phyloP scores from a whole-genome alignment of 92 coral and sea anemone genomes.

The Phenganax marumi region DNA sequence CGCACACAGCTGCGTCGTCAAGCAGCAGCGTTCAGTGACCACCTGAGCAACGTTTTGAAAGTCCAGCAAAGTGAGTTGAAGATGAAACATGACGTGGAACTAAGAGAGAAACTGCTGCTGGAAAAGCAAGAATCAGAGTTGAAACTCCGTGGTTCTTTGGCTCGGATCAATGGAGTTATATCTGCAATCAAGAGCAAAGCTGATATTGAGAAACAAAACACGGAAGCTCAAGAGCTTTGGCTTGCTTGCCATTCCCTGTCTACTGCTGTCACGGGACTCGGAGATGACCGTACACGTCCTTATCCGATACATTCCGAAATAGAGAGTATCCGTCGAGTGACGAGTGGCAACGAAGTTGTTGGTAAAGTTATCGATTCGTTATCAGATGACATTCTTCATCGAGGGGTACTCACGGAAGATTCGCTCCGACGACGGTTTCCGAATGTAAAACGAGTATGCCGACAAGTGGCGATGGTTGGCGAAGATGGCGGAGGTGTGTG shows the following conservation, averaged over 20 bases:
- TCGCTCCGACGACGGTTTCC: slow-evolving; percentile 74
- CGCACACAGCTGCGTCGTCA: slow-evolving; percentile 97
- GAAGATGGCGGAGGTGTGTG: slow-evolving; percentile 81
- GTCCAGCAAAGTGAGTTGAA: slow-evolving; percentile 82
- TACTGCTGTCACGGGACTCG: slow-evolving; percentile 66
- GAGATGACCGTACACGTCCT: slow-evolving; percentile 49
- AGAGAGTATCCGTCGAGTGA: slow-evolving; percentile 68
- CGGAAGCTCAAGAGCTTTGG: slow-evolving; percentile 82
- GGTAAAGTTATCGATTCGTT: slow-evolving; percentile 66
- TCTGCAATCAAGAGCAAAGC: slow-evolving; percentile 75
- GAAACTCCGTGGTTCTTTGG: slow-evolving; percentile 69
- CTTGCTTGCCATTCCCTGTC: slow-evolving; percentile 85
- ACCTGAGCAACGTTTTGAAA: slow-evolving; percentile 81
- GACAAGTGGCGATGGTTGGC: slow-evolving; percentile 91
- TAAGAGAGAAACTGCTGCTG: slow-evolving; percentile 22
- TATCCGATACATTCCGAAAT: slow-evolving; percentile 64
- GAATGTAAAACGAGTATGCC: slow-evolving; percentile 73
- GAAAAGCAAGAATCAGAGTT: slow-evolving; percentile 59
- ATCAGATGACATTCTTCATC: slow-evolving; percentile 68
- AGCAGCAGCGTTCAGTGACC: slow-evolving; percentile 96
- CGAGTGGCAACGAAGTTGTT: slow-evolving; percentile 67
- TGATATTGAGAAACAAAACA: slow-evolving; percentile 71
- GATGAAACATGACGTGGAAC: slow-evolving; percentile 44
- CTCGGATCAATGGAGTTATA: slow-evolving; percentile 80
- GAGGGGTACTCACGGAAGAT: slow-evolving; percentile 80